phyloP scores from a whole-genome alignment of 2,888 invertebrate genomes.

The Frankliniella fusca region DNA sequence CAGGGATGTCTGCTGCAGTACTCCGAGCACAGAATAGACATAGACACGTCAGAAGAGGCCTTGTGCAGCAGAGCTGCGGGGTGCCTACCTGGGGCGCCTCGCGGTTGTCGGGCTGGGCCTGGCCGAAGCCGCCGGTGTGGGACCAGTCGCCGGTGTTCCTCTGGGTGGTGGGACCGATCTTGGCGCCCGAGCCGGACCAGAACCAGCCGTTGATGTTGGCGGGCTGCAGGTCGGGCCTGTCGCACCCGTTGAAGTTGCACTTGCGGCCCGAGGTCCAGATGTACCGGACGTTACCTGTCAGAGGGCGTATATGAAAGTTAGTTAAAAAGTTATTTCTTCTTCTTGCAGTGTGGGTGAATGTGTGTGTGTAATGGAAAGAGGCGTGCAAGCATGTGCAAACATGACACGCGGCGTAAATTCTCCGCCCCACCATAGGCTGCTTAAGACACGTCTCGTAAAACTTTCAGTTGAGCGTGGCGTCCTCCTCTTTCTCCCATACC shows the following conservation, averaged over 20 bases:
- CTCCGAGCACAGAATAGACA: neutral
- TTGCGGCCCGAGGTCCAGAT: slow-evolving; percentile 91
- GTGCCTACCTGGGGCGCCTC: slow-evolving; percentile 74
- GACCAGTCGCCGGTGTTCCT: slow-evolving; percentile 90
- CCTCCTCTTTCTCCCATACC: too few relatives aligned
- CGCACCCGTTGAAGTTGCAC: slow-evolving; percentile 88
- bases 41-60: neutral
- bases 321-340: too few relatives aligned
- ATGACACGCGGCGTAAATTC: too few relatives aligned
- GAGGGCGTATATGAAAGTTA: neutral
- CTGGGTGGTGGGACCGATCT: slow-evolving; percentile 83
- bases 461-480: too few relatives aligned
- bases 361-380: too few relatives aligned
- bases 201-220: slow-evolving; percentile 86
- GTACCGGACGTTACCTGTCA: slow-evolving; percentile 54
- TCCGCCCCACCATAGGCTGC: too few relatives aligned
- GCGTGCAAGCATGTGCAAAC: too few relatives aligned
- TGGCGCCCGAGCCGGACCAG: slow-evolving; percentile 90
- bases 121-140: slow-evolving; percentile 79
- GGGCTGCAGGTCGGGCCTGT: slow-evolving; percentile 76
- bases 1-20: too few relatives aligned
- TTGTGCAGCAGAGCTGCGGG: neutral
- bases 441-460: too few relatives aligned
- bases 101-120: slow-evolving; percentile 83
- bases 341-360: too few relatives aligned